Percentiles rank a stretch among this genome's conserved stretches.
Evolutionary conservation across 2,113 vertebrate genomes (phyloP).

Genomic region (Peromyscus leucopus): DNA sequence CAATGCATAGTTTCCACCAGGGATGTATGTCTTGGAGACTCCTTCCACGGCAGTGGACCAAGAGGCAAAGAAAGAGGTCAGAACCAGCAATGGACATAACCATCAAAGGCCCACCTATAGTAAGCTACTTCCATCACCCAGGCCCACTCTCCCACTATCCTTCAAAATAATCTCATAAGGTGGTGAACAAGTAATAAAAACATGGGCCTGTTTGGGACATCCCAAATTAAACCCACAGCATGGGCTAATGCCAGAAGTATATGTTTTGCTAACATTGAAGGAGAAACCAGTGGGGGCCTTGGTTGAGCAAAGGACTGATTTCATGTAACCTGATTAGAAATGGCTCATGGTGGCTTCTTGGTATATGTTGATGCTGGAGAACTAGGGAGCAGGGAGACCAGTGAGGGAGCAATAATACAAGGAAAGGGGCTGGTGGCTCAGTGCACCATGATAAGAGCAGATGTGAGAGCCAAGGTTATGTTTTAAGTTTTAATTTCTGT

Average conservation of each 20-base stretch:
- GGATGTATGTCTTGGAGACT: not conserved
- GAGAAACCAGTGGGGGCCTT: not conserved
- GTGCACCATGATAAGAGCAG: not conserved
- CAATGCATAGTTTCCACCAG: not conserved
- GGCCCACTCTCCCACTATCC: not conserved
- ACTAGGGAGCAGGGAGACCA: not conserved
- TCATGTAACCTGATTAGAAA: slow-evolving; percentile 15
- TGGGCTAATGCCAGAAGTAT: not conserved
- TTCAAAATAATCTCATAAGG: not conserved
- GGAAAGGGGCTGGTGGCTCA: not conserved
- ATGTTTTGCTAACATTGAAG: not conserved
- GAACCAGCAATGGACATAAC: no score
- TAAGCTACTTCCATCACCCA: not conserved
- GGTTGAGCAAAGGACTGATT: not conserved
- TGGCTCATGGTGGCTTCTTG: not conserved
- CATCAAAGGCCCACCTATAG: not conserved
- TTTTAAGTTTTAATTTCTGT: not conserved
- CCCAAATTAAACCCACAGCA: not conserved
- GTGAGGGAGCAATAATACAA: not conserved
- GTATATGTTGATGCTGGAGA: not conserved
- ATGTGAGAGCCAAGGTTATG: not conserved
- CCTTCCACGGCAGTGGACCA: not conserved
- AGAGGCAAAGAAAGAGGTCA: not conserved
- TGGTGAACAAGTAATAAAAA: not conserved
- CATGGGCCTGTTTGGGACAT: not conserved